Evolutionary conservation across 2,888 invertebrate species (phyloP).

Genomic region (Trachelus iudaicus): DNA sequence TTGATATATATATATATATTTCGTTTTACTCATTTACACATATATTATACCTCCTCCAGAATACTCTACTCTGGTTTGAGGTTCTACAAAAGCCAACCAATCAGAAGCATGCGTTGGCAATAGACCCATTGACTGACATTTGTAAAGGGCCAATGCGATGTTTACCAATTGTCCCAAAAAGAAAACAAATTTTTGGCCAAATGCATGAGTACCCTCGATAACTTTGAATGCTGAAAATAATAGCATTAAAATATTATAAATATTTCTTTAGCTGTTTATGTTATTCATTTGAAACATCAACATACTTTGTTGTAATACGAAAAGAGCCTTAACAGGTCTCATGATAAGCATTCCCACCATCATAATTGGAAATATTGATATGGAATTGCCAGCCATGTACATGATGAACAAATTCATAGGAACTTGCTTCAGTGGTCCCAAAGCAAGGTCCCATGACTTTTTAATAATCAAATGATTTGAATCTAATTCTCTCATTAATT

Average conservation of each 20-base stretch:
- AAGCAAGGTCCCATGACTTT: conserved; percentile 96
- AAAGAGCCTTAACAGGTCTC: conserved; percentile 94
- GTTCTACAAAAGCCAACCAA: conserved; percentile 97
- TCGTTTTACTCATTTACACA: conserved; percentile 39
- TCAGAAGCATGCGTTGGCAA: conserved; percentile 97
- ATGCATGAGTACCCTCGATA: conserved; percentile 91
- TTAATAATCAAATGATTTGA: conserved; percentile 88
- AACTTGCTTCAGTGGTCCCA: conserved; percentile 94
- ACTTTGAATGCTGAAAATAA: conserved; percentile 80
- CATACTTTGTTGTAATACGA: conserved; percentile 81
- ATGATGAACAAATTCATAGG: conserved; percentile 99
- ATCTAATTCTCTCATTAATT: conserved; percentile 85
- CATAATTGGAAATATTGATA: conserved; percentile 99
- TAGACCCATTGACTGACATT: conserved; percentile 98
- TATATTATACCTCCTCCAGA: conserved; percentile 80
- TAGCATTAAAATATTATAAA: conserved; percentile 4
- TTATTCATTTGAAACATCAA: conserved; percentile 9
- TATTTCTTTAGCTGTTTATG: conserved; percentile 1
- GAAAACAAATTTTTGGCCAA: conserved; percentile 92
- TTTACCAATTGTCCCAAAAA: conserved; percentile 94
- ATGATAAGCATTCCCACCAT: conserved; percentile 99
- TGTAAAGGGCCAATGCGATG: conserved; percentile 91
- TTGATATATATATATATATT: conserved; percentile 14
- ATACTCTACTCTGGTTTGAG: conserved; percentile 85
- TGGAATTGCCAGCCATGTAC: conserved; percentile 99